Evolutionary conservation across 2,113 vertebrate genomes (phyloP).

Genomic region (Misgurnus anguillicaudatus): DNA sequence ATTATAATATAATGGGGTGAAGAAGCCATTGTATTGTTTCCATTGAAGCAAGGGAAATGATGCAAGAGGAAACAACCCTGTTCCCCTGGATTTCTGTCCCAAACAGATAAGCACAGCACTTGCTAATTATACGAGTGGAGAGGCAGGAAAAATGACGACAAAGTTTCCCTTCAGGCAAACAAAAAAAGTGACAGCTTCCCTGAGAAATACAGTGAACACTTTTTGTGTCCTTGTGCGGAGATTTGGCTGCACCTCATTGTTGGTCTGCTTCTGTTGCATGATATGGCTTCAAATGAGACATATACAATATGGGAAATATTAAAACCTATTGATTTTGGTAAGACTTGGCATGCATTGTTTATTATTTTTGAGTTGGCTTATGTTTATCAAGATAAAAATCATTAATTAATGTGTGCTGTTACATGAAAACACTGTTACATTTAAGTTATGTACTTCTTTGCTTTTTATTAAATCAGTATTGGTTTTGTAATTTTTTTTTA

Average conservation of each 20-base stretch:
- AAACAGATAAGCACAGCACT: conserved; percentile 87
- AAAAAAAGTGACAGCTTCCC: conserved; percentile 54
- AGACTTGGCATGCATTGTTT: conserved; percentile 53
- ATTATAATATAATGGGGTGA: conserved; percentile 47
- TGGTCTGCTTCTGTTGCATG: conserved; percentile 7
- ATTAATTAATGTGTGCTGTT: background rate
- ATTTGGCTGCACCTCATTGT: conserved; percentile 36
- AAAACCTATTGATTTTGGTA: conserved; percentile 68
- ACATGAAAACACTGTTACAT: background rate
- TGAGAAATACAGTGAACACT: conserved; percentile 61
- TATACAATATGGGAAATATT: conserved; percentile 67
- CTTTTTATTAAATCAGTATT: too few relatives aligned
- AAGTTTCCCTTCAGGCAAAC: conserved; percentile 83
- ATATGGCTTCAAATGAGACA: conserved; percentile 81
- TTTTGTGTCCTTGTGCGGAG: conserved; percentile 31
- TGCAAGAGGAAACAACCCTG: conserved; percentile 87
- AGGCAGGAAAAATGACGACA: conserved; percentile 92
- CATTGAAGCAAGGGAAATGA: conserved; percentile 86
- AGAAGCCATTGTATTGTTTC: conserved; percentile 71
- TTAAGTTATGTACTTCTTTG: background rate
- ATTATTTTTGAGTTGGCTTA: background rate
- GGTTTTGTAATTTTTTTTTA: too few relatives aligned
- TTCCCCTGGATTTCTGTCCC: conserved; percentile 82
- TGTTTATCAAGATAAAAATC: too few relatives aligned
- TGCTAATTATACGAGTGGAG: conserved; percentile 89